These are phyloP conservation scores for Drosophila borealis DNA, from an alignment of 2,888 invertebrate genomes.

Conservation along the genomic window DNA sequence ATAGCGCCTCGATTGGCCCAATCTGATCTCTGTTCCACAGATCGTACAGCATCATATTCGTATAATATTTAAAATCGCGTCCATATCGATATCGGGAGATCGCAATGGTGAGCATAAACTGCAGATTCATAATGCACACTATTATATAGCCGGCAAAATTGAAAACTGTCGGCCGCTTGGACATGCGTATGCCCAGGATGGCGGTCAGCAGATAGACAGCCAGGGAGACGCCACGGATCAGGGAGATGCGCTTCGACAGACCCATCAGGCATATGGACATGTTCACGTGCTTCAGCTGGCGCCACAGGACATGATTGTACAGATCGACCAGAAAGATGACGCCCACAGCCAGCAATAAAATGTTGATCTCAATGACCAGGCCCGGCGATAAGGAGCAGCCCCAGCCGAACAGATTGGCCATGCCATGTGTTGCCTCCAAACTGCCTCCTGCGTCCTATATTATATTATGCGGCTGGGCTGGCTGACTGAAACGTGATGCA, in stretches of 20 bases:
- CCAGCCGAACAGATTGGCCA: slow-evolving; percentile 10
- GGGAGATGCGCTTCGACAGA: slow-evolving; percentile 19
- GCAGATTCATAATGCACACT: slow-evolving; percentile 6
- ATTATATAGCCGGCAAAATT: slow-evolving; percentile 43
- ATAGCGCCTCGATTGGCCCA: slow-evolving; percentile 31
- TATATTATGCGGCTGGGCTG: neutral
- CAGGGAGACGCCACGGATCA: slow-evolving; percentile 22
- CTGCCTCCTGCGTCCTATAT: no score
- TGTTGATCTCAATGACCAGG: slow-evolving; percentile 51
- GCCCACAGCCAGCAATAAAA: slow-evolving; percentile 37
- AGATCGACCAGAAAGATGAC: slow-evolving; percentile 50
- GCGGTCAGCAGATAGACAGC: slow-evolving; percentile 14
- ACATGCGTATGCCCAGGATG: slow-evolving; percentile 49
- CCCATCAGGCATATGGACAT: slow-evolving; percentile 13
- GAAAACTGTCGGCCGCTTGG: slow-evolving; percentile 9
- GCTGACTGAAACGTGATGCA: slow-evolving; percentile 36
- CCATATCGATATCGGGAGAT: slow-evolving; percentile 22
- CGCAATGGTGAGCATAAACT: slow-evolving; percentile 28
- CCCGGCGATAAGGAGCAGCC: slow-evolving; percentile 29
- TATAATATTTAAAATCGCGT: slow-evolving; percentile 3
- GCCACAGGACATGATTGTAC: slow-evolving; percentile 28
- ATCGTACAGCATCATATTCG: slow-evolving; percentile 26
- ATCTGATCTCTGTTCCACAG: slow-evolving; percentile 41
- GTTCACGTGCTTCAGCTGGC: slow-evolving; percentile 3
- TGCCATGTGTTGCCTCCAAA: slow-evolving; percentile 2